A percentile compares a stretch with the other conserved stretches of the same genome.
Evolutionary conservation across 2,113 vertebrate genomes (phyloP).

Genomic region (Athene cunicularia): DNA sequence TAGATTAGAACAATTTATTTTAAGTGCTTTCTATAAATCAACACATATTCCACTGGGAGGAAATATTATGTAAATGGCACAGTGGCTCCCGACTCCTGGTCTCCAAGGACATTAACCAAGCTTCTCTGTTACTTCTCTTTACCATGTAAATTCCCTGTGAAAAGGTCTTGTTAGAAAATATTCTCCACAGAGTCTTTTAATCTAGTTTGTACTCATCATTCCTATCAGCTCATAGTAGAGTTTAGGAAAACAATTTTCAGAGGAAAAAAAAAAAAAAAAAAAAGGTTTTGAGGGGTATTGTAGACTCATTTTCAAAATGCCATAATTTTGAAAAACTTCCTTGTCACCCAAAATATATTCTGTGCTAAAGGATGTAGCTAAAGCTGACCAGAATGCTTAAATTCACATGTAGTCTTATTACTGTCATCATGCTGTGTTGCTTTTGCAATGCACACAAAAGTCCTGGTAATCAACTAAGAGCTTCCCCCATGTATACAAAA

Average conservation of each 20-base stretch:
- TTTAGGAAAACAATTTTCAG: neutral
- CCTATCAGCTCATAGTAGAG: neutral
- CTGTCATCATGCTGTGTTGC: neutral
- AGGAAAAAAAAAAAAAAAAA: neutral
- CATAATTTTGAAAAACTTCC: neutral
- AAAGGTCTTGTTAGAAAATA: neutral
- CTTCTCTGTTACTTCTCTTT: neutral
- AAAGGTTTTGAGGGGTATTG: neutral
- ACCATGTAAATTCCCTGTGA: neutral
- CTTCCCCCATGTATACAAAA: neutral
- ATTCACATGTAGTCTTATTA: neutral
- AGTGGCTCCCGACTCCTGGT: accelerated
- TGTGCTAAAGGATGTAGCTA: neutral
- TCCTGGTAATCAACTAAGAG: neutral
- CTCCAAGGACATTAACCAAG: neutral
- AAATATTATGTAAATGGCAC: neutral
- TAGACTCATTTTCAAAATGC: neutral
- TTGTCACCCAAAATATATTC: neutral
- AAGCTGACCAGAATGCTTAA: neutral
- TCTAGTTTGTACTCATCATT: neutral
- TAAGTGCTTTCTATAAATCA: constrained; percentile 23
- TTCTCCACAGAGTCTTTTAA: neutral
- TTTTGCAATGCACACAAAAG: neutral
- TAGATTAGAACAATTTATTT: neutral
- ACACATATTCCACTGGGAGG: neutral